phyloP scores from a whole-genome alignment of 2,113 vertebrate species.

The Oxygymnocypris stewartii region DNA sequence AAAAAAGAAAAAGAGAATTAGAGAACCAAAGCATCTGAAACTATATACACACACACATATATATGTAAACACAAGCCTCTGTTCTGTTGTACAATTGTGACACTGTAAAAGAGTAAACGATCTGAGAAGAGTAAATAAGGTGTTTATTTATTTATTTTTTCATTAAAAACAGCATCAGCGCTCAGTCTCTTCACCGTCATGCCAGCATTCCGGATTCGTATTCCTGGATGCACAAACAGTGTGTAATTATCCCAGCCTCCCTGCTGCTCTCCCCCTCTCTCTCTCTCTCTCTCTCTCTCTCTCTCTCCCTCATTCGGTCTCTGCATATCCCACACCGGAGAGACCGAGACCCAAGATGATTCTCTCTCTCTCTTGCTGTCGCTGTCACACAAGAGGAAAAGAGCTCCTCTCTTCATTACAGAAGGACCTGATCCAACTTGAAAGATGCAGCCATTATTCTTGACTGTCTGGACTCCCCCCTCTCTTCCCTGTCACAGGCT shows the following conservation, averaged over 20 bases:
- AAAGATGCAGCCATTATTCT: slow-evolving; percentile 93
- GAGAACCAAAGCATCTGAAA: slow-evolving; percentile 33
- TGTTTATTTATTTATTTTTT: slow-evolving; percentile 71
- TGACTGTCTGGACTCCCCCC: slow-evolving; percentile 85
- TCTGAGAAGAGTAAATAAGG: slow-evolving; percentile 78
- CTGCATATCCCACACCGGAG: slow-evolving; percentile 53
- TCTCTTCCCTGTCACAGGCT: slow-evolving; percentile 63
- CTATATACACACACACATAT: background rate
- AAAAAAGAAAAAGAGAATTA: background rate
- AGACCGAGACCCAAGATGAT: slow-evolving; percentile 54
- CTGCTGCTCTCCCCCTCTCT: slow-evolving; percentile 74
- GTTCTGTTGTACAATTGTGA: slow-evolving; percentile 44
- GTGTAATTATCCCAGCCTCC: slow-evolving; percentile 91
- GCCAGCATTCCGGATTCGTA: slow-evolving; percentile 83
- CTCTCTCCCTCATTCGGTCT: slow-evolving; percentile 83
- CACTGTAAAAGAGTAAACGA: slow-evolving; percentile 70
- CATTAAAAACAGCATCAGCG: slow-evolving; percentile 90
- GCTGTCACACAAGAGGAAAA: slow-evolving; percentile 80
- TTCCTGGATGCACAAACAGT: slow-evolving; percentile 90
- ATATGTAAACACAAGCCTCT: slow-evolving; percentile 16
- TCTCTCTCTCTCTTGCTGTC: slow-evolving; percentile 83
- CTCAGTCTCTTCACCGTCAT: slow-evolving; percentile 85
- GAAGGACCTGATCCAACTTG: slow-evolving; percentile 91
- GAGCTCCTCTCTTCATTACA: slow-evolving; percentile 90
- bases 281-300: slow-evolving; percentile 63